Evolutionary conservation across 1,140 invertebrate species (phyloP).

Genomic region (Leguminivora glycinivorella): DNA sequence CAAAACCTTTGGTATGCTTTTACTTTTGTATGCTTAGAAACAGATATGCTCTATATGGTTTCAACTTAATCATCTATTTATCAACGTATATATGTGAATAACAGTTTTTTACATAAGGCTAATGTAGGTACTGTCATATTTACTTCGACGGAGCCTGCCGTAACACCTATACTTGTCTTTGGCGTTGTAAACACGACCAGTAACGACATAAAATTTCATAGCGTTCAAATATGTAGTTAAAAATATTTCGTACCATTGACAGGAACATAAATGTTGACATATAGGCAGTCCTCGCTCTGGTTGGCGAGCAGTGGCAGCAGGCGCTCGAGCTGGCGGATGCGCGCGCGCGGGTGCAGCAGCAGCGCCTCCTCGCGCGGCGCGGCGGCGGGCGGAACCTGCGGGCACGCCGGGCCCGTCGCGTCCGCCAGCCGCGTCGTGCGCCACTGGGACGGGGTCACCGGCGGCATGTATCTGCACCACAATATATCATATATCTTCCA

Average conservation of each 20-base stretch:
- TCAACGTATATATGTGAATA: too few species aligned
- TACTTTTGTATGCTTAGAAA: too few species aligned
- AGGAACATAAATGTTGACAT: constrained; percentile 97
- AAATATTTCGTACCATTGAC: constrained; percentile 59
- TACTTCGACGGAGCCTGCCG: too few species aligned
- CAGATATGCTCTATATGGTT: too few species aligned
- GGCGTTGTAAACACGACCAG: too few species aligned
- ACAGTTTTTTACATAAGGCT: too few species aligned
- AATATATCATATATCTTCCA: neutral
- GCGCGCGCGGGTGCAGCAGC: constrained; percentile 86
- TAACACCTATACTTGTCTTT: too few species aligned
- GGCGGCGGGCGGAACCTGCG: constrained; percentile 88
- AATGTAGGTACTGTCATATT: too few species aligned
- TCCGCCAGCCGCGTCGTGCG: constrained; percentile 89
- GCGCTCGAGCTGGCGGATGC: constrained; percentile 89
- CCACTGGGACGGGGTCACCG: constrained; percentile 94
- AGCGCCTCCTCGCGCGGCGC: constrained; percentile 84
- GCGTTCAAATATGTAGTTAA: too few species aligned
- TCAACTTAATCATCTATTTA: too few species aligned
- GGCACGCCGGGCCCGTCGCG: constrained; percentile 92
- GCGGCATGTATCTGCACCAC: constrained; percentile 90
- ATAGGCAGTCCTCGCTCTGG: constrained; percentile 98
- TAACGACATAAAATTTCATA: too few species aligned
- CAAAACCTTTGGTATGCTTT: too few species aligned
- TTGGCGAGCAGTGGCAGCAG: constrained; percentile 90